phyloP scores from a whole-genome alignment of 2,113 vertebrate genomes.

The Cavia aperea region DNA sequence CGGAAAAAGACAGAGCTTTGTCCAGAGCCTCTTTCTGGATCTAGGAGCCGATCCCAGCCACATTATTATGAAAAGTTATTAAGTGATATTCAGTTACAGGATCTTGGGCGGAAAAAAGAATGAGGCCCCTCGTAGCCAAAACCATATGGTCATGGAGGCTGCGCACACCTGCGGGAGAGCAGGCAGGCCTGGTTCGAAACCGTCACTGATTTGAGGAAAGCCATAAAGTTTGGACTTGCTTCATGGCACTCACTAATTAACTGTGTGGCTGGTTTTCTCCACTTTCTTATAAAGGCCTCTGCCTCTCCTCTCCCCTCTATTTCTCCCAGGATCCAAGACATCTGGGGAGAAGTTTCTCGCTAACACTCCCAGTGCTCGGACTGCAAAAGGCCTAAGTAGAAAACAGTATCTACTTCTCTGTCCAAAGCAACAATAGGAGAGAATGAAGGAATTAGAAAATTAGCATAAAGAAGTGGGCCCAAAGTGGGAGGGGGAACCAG shows the following conservation, averaged over 20 bases:
- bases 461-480: neutral
- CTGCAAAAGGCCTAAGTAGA: neutral
- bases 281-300: slow-evolving; percentile 53
- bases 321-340: neutral
- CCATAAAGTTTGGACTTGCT: slow-evolving; percentile 68
- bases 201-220: slow-evolving; percentile 62
- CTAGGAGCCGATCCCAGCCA: slow-evolving; percentile 51
- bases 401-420: neutral
- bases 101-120: slow-evolving; percentile 61
- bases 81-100: slow-evolving; percentile 74
- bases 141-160: slow-evolving; percentile 55
- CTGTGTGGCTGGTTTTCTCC: slow-evolving; percentile 63
- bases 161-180: slow-evolving; percentile 68
- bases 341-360: neutral
- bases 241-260: slow-evolving; percentile 72
- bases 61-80: slow-evolving; percentile 73
- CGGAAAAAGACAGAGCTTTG: slow-evolving; percentile 59
- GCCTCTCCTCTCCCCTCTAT: neutral
- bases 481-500: neutral
- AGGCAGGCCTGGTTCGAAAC: slow-evolving; percentile 51
- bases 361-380: neutral
- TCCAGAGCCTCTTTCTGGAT: slow-evolving; percentile 28
- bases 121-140: slow-evolving; percentile 56
- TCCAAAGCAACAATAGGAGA: neutral
- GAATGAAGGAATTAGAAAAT: neutral